Evolutionary conservation across 2,888 invertebrate species (phyloP).

Genomic region (Andrena dorsata): DNA sequence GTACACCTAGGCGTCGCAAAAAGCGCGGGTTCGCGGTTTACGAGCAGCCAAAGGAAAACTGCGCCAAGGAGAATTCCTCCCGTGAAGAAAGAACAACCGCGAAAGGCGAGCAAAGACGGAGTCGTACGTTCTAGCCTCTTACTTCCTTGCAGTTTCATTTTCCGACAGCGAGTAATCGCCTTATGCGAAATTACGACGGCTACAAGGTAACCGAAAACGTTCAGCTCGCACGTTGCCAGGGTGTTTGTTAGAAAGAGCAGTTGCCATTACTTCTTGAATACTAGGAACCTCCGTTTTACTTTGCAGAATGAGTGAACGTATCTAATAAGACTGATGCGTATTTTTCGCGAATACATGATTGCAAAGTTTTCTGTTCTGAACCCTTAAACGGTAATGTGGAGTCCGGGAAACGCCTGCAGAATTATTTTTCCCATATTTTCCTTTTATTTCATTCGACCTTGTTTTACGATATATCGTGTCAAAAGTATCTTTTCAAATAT

Average conservation of each 20-base stretch:
- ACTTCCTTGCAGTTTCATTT: conserved; percentile 59
- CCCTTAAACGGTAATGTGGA: no score
- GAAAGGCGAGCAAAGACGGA: conserved; percentile 32
- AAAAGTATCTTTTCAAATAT: no score
- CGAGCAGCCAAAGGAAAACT: conserved; percentile 60
- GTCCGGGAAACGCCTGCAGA: no score
- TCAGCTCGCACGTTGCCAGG: not conserved
- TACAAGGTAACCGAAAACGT: conserved; percentile 33
- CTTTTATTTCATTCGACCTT: no score
- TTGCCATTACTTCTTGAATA: not conserved
- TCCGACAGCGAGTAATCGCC: conserved; percentile 51
- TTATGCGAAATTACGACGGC: conserved; percentile 57
- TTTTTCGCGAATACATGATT: no score
- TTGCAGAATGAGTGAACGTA: not conserved
- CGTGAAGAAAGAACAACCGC: conserved; percentile 13
- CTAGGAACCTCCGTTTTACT: not conserved
- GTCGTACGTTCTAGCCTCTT: conserved; percentile 48
- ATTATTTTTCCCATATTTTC: no score
- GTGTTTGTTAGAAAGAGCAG: not conserved
- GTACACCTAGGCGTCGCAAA: conserved; percentile 49
- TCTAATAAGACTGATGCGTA: no score
- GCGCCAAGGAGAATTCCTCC: conserved; percentile 49
- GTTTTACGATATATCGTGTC: no score
- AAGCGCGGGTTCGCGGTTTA: conserved; percentile 66
- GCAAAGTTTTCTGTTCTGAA: no score